phyloP scores from a whole-genome alignment of 1,140 invertebrate species.

The Euwallacea similis region DNA sequence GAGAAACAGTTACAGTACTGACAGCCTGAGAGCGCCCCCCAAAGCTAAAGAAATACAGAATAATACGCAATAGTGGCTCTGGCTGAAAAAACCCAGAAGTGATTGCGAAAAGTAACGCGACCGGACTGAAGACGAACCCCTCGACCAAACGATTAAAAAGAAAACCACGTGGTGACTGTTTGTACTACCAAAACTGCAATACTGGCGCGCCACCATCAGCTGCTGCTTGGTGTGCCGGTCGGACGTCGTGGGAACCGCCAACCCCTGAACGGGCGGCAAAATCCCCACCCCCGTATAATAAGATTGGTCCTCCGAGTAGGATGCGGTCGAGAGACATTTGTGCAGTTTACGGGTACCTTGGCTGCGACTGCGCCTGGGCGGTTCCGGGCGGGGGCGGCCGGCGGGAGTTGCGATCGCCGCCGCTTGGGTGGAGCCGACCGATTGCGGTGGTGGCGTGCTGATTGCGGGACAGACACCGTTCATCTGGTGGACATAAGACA shows the following conservation, averaged over 20 bases:
- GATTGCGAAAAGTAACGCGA: no score
- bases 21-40: no score
- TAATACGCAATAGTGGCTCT: no score
- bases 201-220: constrained; percentile 79
- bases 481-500: constrained; percentile 47
- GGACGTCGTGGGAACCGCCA: constrained; percentile 46
- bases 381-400: constrained; percentile 51
- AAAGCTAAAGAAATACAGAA: no score
- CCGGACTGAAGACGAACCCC: no score
- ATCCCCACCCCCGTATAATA: constrained; percentile 50
- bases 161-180: constrained; percentile 58
- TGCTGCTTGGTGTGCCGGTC: constrained; percentile 56
- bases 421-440: constrained; percentile 31
- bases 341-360: constrained; percentile 89
- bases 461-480: constrained; percentile 52
- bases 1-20: no score
- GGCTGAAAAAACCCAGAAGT: no score
- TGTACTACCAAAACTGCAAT: constrained; percentile 92
- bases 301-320: constrained; percentile 66
- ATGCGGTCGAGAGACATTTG: constrained; percentile 82
- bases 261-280: constrained; percentile 47
- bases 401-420: constrained; percentile 47
- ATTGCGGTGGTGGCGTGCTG: constrained; percentile 46
- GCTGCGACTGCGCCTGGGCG: constrained; percentile 71
- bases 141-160: constrained; percentile 3